A percentile compares a stretch with the other conserved stretches of the same genome.
These are phyloP conservation scores for Leucophenga montana DNA, from an alignment of 2,888 invertebrate genomes.

Conservation along the genomic window DNA sequence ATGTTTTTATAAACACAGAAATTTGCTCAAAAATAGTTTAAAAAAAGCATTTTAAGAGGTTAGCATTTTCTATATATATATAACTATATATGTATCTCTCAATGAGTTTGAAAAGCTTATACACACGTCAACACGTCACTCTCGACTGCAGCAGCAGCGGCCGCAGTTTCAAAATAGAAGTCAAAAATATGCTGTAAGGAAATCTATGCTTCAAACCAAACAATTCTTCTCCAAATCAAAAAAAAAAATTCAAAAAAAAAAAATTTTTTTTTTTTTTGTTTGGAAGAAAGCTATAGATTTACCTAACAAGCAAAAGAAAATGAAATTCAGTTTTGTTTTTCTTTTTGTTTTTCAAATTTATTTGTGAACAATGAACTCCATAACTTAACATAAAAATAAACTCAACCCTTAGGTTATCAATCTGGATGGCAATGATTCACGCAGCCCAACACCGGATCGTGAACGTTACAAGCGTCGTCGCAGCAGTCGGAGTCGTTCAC, in stretches of 20 bases:
- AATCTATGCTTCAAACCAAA: neutral
- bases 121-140: constrained; percentile 30
- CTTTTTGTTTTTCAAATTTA: neutral
- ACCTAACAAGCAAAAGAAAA: constrained; percentile 30
- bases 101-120: neutral
- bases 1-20: constrained; percentile 44
- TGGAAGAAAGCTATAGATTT: no score
- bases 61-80: neutral
- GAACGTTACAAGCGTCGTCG: constrained; percentile 74
- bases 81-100: no score
- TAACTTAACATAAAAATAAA: constrained; percentile 51
- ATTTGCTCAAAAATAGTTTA: constrained; percentile 50
- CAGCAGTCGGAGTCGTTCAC: constrained; percentile 71
- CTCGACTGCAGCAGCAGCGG: neutral
- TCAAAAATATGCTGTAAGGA: no score
- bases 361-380: constrained; percentile 70
- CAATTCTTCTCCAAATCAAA: constrained; percentile 18
- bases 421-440: constrained; percentile 76
- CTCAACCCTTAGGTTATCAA: constrained; percentile 71
- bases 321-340: constrained; percentile 39
- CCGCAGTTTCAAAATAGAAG: no score
- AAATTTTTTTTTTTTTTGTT: no score
- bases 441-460: constrained; percentile 75
- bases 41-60: neutral
- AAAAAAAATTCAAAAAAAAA: constrained; percentile 1